Percentiles rank a stretch among this genome's conserved stretches.
Evolutionary conservation across 2,113 vertebrate species (phyloP).

Genomic region (Hydropotes inermis): DNA sequence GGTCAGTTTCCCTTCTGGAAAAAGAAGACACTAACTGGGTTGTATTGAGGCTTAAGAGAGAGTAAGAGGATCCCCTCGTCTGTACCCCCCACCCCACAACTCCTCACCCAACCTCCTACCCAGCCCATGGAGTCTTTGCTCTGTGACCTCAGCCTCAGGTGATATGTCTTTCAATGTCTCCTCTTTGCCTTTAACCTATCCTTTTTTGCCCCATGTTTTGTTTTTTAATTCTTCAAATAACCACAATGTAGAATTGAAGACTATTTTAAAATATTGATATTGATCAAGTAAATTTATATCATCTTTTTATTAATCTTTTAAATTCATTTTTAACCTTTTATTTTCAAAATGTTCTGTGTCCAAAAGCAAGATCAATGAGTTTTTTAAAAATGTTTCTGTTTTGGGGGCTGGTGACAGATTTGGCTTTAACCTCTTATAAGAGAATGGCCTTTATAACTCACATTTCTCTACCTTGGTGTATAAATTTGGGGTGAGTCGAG

Average conservation of each 20-base stretch:
- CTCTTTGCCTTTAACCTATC: not conserved
- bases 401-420: not conserved
- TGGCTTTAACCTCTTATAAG: not conserved
- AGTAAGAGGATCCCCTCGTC: accelerated
- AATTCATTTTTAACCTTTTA: not conserved
- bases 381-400: not conserved
- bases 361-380: not conserved
- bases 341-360: not conserved
- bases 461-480: not conserved
- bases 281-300: not conserved
- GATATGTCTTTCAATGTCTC: not conserved
- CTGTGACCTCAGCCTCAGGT: no score
- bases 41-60: not conserved
- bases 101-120: not conserved
- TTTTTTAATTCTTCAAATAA: not conserved
- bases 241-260: not conserved
- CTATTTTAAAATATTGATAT: not conserved
- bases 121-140: not conserved
- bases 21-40: not conserved
- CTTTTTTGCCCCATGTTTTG: not conserved
- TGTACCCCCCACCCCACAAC: not conserved
- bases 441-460: not conserved
- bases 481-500: not conserved
- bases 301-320: not conserved
- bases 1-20: not conserved